Conservation (phyloP, 2,888 invertebrate genomes). For the Drosophila ezoana region DNA sequence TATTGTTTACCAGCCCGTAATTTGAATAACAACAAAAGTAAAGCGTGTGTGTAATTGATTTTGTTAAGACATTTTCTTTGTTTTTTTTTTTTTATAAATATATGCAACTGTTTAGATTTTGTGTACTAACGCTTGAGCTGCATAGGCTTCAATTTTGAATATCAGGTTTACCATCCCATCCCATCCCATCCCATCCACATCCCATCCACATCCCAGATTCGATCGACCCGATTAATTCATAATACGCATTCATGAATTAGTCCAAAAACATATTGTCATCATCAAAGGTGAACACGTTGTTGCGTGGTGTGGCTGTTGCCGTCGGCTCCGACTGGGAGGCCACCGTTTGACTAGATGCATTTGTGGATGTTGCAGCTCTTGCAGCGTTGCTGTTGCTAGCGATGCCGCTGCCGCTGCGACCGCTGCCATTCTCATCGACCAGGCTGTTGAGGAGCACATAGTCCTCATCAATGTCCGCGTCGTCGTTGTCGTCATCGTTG, state of each 20-base stretch:
- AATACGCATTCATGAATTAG: conserved; percentile 55
- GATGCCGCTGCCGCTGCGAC: conserved; percentile 14
- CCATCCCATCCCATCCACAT: conserved; percentile 5
- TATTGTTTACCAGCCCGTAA: conserved; percentile 46
- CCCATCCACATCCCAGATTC: conserved; percentile 1
- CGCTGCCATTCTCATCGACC: conserved; percentile 67
- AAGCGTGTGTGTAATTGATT: conserved; percentile 49
- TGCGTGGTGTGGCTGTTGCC: conserved; percentile 43
- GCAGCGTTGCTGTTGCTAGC: conserved; percentile 16
- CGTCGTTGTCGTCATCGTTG: conserved; percentile 74
- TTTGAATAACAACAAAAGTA: conserved; percentile 66
- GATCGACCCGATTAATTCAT: conserved; percentile 3
- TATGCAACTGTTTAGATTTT: conserved; percentile 52
- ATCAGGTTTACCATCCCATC: conserved; percentile 43
- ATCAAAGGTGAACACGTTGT: conserved; percentile 83
- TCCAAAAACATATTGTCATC: conserved; percentile 84
- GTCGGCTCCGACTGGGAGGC: conserved; percentile 25
- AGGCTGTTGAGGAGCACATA: conserved; percentile 43
- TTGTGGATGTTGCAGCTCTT: conserved; percentile 23
- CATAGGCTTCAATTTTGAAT: conserved; percentile 68
- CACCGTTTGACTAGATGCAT: conserved; percentile 52
- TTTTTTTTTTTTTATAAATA: conserved; percentile 45
- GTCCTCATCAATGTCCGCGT: conserved; percentile 70
- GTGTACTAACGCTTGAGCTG: conserved; percentile 32
- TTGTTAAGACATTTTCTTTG: conserved; percentile 12